Percentiles rank a stretch among this genome's conserved stretches.
Conservation (phyloP, 2,797 vertebrate genomes). For the Lutjanus campechanus region DNA sequence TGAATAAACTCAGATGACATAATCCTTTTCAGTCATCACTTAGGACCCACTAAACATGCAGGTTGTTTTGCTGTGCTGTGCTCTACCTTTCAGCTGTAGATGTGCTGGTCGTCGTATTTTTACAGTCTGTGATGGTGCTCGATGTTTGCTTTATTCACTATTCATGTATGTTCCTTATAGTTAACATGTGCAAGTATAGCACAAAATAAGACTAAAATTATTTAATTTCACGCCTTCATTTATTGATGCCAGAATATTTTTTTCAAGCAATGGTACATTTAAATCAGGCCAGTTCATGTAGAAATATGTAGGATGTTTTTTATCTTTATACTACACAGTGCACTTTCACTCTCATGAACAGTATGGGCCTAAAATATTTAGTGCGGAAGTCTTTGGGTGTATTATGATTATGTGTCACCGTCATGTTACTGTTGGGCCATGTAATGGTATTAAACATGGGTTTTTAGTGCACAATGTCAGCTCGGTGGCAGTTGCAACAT, state of each 20-base stretch:
- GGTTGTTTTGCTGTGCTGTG: no score
- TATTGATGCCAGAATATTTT: neutral
- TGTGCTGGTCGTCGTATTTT: no score
- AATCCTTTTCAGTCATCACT: no score
- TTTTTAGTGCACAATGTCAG: conserved; percentile 13
- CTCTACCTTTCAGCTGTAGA: no score
- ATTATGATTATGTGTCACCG: neutral
- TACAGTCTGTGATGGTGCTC: neutral
- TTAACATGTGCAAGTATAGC: no score
- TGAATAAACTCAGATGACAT: no score
- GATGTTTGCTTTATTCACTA: neutral
- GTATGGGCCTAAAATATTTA: conserved; percentile 10
- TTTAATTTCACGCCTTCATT: no score
- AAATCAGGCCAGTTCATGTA: neutral
- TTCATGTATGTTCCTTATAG: neutral
- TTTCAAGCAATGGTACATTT: neutral
- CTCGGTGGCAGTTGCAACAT: neutral
- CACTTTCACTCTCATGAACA: neutral
- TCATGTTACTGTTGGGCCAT: conserved; percentile 11
- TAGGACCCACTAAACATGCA: no score
- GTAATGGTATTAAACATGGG: conserved; percentile 9
- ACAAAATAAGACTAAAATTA: no score
- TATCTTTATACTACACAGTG: neutral
- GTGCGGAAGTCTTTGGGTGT: neutral
- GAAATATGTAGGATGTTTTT: neutral